A percentile compares a stretch with the other conserved stretches of the same genome.
Evolutionary conservation across 1,140 invertebrate species (phyloP).

Genomic region (Drosophila athabasca): DNA sequence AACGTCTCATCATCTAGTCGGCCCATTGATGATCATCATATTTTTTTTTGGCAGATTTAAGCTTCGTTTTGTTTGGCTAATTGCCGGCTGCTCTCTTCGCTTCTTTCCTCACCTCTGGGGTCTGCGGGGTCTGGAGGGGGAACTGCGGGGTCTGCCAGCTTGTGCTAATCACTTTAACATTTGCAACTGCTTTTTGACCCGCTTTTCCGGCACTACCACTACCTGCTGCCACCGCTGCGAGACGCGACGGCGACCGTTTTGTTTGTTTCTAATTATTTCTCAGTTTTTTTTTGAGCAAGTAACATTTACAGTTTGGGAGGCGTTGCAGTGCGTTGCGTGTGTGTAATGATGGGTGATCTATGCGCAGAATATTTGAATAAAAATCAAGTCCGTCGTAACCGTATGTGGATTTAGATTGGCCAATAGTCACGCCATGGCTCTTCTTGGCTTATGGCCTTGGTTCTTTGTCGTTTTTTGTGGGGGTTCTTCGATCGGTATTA

Average conservation of each 20-base stretch:
- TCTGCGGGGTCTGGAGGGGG: too few species aligned
- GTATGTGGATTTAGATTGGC: slow-evolving; percentile 51
- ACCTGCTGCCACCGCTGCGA: slow-evolving; percentile 16
- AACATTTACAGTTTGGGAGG: slow-evolving; percentile 75
- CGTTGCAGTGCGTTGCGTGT: slow-evolving; percentile 68
- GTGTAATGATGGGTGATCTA: slow-evolving; percentile 66
- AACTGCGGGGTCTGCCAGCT: slow-evolving; percentile 17
- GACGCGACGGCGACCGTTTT: slow-evolving; percentile 48
- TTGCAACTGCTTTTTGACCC: slow-evolving; percentile 77
- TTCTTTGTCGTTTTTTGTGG: background rate
- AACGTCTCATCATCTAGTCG: slow-evolving; percentile 17
- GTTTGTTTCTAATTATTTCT: slow-evolving; percentile 58
- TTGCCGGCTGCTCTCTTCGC: slow-evolving; percentile 33
- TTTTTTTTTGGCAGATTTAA: slow-evolving; percentile 67
- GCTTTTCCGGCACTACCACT: slow-evolving; percentile 50
- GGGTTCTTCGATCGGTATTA: background rate
- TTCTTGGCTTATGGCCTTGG: slow-evolving; percentile 20
- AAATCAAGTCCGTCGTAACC: background rate
- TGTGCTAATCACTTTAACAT: slow-evolving; percentile 80
- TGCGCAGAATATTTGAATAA: slow-evolving; percentile 54
- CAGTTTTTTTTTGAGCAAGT: slow-evolving; percentile 52
- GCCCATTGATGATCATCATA: slow-evolving; percentile 66
- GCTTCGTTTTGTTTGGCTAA: slow-evolving; percentile 64
- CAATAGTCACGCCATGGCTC: slow-evolving; percentile 53
- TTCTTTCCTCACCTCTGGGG: slow-evolving; percentile 18